phyloP scores from a whole-genome alignment of 2,888 invertebrate genomes.

The Acrocyrtus sp. region DNA sequence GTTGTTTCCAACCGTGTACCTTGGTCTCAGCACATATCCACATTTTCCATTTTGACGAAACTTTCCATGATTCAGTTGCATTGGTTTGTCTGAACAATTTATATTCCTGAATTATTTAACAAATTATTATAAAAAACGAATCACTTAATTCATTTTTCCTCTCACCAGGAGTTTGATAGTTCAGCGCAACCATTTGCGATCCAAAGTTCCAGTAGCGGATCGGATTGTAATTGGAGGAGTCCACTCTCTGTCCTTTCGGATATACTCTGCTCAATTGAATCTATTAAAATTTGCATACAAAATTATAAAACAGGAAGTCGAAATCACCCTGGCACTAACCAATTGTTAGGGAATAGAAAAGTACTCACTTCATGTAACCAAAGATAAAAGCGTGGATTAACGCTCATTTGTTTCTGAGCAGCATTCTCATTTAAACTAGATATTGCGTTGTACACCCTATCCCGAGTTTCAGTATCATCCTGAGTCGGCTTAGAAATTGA shows the following conservation, averaged over 20 bases:
- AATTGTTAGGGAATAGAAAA: no score
- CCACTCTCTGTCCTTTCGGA: constrained; percentile 87
- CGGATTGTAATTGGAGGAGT: constrained; percentile 98
- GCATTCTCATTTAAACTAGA: constrained; percentile 97
- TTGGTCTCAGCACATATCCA: constrained; percentile 91
- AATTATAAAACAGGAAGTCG: no score
- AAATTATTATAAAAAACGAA: no score
- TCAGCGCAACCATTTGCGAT: constrained; percentile 96
- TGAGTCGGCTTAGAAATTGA: constrained; percentile 75
- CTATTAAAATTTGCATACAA: no score
- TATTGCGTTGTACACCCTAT: constrained; percentile 90
- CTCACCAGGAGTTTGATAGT: constrained; percentile 91
- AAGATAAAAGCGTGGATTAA: constrained; percentile 79
- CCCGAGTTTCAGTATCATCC: constrained; percentile 76
- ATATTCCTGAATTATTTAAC: no score
- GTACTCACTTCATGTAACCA: constrained; percentile 76
- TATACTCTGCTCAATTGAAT: constrained; percentile 93
- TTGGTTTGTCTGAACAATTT: constrained; percentile 89
- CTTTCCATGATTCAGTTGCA: constrained; percentile 95
- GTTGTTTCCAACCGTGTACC: constrained; percentile 76
- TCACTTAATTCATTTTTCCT: no score
- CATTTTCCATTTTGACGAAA: constrained; percentile 92
- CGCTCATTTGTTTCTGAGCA: constrained; percentile 85
- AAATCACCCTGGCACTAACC: no score
- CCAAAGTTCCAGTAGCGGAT: constrained; percentile 95